Evolutionary conservation across 1,140 invertebrate species (phyloP), one percentile per base, ranked within the genome.

Genomic region (Pseudoatta argentina): DNA sequence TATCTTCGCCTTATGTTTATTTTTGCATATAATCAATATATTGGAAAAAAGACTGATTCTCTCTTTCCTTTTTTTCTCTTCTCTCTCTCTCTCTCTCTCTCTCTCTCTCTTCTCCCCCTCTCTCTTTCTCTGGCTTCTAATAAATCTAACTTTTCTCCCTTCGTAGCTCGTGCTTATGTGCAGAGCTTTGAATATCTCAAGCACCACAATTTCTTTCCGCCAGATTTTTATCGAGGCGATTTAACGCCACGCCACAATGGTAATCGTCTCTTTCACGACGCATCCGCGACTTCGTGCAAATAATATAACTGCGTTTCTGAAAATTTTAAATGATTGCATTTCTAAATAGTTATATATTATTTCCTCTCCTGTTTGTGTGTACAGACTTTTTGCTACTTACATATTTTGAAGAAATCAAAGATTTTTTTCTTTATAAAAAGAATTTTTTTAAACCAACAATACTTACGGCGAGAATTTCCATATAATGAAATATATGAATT

Each of bases 111-210:
- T 6, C 34, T 0, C 0, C 0, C 39, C 1, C 39, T 44, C 0
- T 44, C 39, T 44, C 8, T 44, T 10, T 44, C 39, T 44, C 39
- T 8, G 77, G 48, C 34, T 81, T 21, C 16, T 14, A 53, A 71
- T 69, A 81, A 77, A 77, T 81, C 51, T 61, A 71, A 57, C 77
- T 78, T 79, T 5, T 79, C 44, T 71, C 7, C 69, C 63, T 71
- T 4, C 64, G 48, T 39, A 53, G 44, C 48, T 24, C n/a, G 30
- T n/a, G 30, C 21, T 71, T 81, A 59, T 79, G 39, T 24, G 53
- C 77, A 67, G n/a, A 12, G 30, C 30, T 81, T 81, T 71, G 39
- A 14, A 53, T 55, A 30, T 44, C 18, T 69, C 39, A 16, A 14
- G 14, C 44, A 53, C 48, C n/a, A 34, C 63, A 18, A 53, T 53